phyloP scores from a whole-genome alignment of 2,888 invertebrate species.

The Tridacna gigas region DNA sequence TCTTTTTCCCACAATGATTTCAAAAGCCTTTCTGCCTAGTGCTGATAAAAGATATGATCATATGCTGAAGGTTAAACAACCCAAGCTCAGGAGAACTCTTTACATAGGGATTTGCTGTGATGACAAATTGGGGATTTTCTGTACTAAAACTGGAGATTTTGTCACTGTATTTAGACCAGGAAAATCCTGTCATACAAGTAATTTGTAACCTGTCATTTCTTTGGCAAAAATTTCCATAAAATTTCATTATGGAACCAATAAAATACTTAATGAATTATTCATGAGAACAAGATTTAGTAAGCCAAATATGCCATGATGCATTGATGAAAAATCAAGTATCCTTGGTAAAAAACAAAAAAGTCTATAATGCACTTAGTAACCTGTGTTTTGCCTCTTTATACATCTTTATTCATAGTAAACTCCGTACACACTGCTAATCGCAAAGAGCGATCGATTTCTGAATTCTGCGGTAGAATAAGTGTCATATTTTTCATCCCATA shows the following conservation, averaged over 20 bases:
- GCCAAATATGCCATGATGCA: neutral
- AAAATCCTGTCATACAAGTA: no score
- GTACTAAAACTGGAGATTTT: neutral
- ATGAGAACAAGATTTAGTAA: neutral
- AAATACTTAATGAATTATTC: neutral
- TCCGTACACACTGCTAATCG: conserved; percentile 83
- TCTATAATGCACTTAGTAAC: neutral
- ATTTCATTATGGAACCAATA: no score
- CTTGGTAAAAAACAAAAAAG: neutral
- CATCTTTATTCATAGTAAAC: conserved; percentile 78
- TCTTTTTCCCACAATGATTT: neutral
- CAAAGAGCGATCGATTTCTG: conserved; percentile 83
- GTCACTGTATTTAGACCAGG: no score
- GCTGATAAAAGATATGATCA: no score
- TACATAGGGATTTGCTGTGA: neutral
- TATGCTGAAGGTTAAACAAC: neutral
- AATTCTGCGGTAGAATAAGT: conserved; percentile 82
- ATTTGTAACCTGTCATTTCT: no score
- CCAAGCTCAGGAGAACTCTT: neutral
- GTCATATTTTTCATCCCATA: conserved; percentile 83
- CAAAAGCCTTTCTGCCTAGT: neutral
- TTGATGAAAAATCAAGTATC: no score
- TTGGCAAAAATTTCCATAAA: no score
- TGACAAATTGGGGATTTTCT: neutral
- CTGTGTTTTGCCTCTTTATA: neutral